These are phyloP conservation scores for Platycheirus albimanus DNA, from an alignment of 2,888 invertebrate species.

Conservation along the genomic window DNA sequence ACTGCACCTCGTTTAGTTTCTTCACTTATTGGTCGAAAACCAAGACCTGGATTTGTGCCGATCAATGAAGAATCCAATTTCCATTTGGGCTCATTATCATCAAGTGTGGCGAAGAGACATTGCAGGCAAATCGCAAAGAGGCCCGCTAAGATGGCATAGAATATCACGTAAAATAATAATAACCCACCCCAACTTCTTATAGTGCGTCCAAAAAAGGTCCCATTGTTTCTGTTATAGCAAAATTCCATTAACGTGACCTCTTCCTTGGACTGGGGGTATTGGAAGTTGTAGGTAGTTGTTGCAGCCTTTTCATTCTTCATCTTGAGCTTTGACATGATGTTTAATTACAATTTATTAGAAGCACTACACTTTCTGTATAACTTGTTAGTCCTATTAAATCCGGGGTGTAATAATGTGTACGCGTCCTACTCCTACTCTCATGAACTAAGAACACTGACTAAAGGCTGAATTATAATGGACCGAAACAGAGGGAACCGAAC, in stretches of 20 bases:
- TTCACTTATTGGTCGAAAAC: slow-evolving; percentile 86
- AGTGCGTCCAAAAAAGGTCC: slow-evolving; percentile 80
- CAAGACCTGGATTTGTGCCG: slow-evolving; percentile 86
- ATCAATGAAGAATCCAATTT: slow-evolving; percentile 90
- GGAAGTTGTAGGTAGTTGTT: slow-evolving; percentile 76
- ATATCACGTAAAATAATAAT: slow-evolving; percentile 92
- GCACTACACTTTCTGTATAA: slow-evolving; percentile 46
- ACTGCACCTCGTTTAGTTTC: slow-evolving; percentile 85
- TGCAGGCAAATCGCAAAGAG: slow-evolving; percentile 94
- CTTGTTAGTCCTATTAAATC: slow-evolving; percentile 59
- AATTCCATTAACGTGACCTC: slow-evolving; percentile 78
- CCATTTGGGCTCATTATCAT: slow-evolving; percentile 89
- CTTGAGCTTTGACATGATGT: slow-evolving; percentile 77
- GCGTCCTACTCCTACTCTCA: no score
- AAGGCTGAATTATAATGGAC: no score
- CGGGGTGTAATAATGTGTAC: slow-evolving; percentile 53
- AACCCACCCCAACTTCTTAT: slow-evolving; percentile 85
- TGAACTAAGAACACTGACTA: no score
- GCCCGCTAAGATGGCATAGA: slow-evolving; percentile 92
- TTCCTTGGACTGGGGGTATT: slow-evolving; percentile 79
- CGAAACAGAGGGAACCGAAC: no score
- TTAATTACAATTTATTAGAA: slow-evolving; percentile 41
- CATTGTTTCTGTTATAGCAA: slow-evolving; percentile 79
- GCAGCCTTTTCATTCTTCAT: slow-evolving; percentile 78
- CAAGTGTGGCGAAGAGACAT: slow-evolving; percentile 89